Conservation (phyloP, 2,888 invertebrate genomes). For the Microplitis deprimator region DNA sequence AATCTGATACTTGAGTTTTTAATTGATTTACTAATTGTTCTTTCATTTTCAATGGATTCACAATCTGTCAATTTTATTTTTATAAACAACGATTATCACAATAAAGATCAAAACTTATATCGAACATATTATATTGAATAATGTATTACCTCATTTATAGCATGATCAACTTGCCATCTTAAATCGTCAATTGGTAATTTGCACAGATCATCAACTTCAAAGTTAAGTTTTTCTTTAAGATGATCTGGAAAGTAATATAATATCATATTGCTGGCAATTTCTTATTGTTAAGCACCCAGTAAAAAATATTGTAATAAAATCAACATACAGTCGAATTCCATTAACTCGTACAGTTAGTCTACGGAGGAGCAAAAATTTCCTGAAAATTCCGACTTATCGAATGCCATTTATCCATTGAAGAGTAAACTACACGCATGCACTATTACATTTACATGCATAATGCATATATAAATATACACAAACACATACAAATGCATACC, state of each 20-base stretch:
- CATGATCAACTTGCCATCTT: conserved; percentile 89
- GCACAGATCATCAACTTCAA: conserved; percentile 86
- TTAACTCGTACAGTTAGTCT: too few species aligned
- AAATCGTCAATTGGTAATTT: conserved; percentile 86
- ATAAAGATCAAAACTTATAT: background rate
- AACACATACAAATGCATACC: background rate
- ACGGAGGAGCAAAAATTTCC: too few species aligned
- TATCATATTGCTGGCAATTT: background rate
- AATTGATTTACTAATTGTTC: conserved; percentile 95
- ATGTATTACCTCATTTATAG: conserved; percentile 81
- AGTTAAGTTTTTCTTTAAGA: conserved; percentile 86
- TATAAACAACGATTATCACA: conserved; percentile 39
- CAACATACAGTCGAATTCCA: background rate
- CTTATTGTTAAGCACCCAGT: too few species aligned
- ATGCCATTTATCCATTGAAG: too few species aligned
- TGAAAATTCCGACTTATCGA: too few species aligned
- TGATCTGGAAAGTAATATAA: conserved; percentile 76
- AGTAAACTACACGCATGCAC: too few species aligned
- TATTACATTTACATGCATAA: too few species aligned
- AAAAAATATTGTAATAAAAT: background rate
- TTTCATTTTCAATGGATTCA: conserved; percentile 95
- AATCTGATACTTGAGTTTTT: conserved; percentile 96
- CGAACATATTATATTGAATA: too few species aligned
- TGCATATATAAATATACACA: background rate
- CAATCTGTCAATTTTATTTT: conserved; percentile 74